Conservation (phyloP, 2,113 vertebrate genomes). For the Trichomycterus rosablanca region DNA sequence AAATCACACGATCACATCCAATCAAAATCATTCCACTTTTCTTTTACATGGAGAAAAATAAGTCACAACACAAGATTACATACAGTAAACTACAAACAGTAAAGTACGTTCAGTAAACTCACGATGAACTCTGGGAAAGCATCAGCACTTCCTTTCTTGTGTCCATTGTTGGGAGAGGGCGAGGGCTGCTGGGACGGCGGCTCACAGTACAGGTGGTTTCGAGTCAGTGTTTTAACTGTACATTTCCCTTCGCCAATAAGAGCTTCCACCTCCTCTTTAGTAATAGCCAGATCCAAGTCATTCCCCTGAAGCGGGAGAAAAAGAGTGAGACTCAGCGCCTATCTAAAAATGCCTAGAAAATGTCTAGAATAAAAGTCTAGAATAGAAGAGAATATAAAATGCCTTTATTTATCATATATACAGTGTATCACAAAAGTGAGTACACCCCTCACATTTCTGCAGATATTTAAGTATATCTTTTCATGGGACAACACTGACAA, state of each 20-base stretch:
- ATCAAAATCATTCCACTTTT: neutral
- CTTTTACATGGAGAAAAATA: neutral
- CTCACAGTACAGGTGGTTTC: conserved; percentile 92
- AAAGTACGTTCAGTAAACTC: conserved; percentile 46
- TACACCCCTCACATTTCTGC: too few species aligned
- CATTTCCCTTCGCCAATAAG: conserved; percentile 88
- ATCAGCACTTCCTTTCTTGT: conserved; percentile 76
- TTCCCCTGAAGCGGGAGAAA: conserved; percentile 73
- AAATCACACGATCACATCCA: neutral
- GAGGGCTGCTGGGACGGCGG: conserved; percentile 83
- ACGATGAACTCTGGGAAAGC: conserved; percentile 87
- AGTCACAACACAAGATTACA: neutral
- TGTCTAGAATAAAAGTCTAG: too few species aligned
- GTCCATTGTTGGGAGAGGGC: conserved; percentile 63
- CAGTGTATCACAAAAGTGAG: too few species aligned
- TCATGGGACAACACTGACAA: too few species aligned
- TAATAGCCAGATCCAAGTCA: conserved; percentile 90
- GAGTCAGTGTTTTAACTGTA: conserved; percentile 88
- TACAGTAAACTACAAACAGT: too few species aligned
- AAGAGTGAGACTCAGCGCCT: too few species aligned
- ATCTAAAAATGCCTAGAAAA: too few species aligned
- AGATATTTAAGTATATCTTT: too few species aligned
- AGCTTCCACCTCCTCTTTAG: conserved; percentile 93
- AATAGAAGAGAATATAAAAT: too few species aligned
- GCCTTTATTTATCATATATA: too few species aligned